phyloP scores from a whole-genome alignment of 2,797 vertebrate genomes.

The Echeneis naucrates region DNA sequence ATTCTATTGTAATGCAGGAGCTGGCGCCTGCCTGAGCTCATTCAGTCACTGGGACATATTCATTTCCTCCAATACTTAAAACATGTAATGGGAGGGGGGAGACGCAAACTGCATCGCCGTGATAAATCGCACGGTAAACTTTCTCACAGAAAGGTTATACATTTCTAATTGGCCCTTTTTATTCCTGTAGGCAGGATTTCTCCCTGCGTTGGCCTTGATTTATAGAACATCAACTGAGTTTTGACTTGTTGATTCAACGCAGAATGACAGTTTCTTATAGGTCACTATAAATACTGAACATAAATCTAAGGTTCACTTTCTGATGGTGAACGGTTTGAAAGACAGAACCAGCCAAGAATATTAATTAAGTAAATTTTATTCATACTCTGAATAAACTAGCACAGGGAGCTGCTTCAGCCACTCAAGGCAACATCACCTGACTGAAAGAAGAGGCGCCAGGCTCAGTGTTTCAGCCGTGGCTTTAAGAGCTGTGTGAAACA shows the following conservation, averaged over 20 bases:
- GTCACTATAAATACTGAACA: slow-evolving; percentile 76
- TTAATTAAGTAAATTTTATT: slow-evolving; percentile 67
- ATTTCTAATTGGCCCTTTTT: slow-evolving; percentile 66
- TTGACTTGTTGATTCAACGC: slow-evolving; percentile 73
- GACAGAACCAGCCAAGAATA: slow-evolving; percentile 61
- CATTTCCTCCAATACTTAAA: slow-evolving; percentile 63
- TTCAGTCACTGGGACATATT: slow-evolving; percentile 60
- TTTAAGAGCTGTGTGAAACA: slow-evolving; percentile 8
- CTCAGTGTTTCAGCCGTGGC: background rate
- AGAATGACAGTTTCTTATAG: slow-evolving; percentile 69
- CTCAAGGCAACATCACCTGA: background rate
- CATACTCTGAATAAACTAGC: slow-evolving; percentile 52
- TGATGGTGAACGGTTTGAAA: slow-evolving; percentile 62
- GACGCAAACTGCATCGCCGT: slow-evolving; percentile 49
- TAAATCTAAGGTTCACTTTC: slow-evolving; percentile 68
- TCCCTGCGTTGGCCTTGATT: slow-evolving; percentile 62
- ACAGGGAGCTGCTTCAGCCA: slow-evolving; percentile 16
- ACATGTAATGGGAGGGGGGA: slow-evolving; percentile 55
- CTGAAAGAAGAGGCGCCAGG: background rate
- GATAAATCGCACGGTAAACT: slow-evolving; percentile 63
- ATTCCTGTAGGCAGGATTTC: slow-evolving; percentile 62
- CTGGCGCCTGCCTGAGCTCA: slow-evolving; percentile 55
- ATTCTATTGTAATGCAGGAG: slow-evolving; percentile 66
- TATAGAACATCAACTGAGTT: slow-evolving; percentile 67
- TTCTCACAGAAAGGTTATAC: slow-evolving; percentile 66